Evolutionary conservation across 1,140 invertebrate species (phyloP).

Genomic region (Pomacea maculata): DNA sequence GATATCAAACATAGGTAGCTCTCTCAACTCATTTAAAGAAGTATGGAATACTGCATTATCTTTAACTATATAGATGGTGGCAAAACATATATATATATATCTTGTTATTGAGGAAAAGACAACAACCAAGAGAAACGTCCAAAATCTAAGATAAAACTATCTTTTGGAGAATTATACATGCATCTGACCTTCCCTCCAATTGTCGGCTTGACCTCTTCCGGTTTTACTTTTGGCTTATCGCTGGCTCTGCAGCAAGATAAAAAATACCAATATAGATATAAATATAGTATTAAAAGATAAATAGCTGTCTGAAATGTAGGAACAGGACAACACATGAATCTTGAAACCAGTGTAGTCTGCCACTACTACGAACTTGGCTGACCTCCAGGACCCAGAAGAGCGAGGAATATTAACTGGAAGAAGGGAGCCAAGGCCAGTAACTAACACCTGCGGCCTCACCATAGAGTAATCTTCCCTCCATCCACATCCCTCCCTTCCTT

Average conservation of each 20-base stretch:
- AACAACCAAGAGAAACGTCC: too few species aligned
- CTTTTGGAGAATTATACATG: too few species aligned
- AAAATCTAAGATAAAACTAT: too few species aligned
- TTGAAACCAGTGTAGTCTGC: not conserved
- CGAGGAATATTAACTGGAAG: not conserved
- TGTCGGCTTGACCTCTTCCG: too few species aligned
- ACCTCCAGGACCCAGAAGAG: not conserved
- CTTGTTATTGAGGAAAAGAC: too few species aligned
- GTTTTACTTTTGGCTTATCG: too few species aligned
- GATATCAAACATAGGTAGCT: too few species aligned
- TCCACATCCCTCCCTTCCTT: not conserved
- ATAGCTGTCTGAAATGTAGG: not conserved
- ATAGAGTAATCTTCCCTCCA: not conserved
- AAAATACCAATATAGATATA: slow-evolving; percentile 1
- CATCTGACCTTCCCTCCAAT: too few species aligned
- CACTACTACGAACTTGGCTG: not conserved
- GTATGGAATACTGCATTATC: too few species aligned
- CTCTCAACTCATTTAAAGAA: too few species aligned
- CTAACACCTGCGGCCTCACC: not conserved
- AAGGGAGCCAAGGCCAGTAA: not conserved
- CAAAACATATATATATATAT: too few species aligned
- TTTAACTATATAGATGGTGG: too few species aligned
- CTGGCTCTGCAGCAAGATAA: not conserved
- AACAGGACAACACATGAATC: not conserved
- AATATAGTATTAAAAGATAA: not conserved